Evolutionary conservation across 2,888 invertebrate genomes (phyloP).

Genomic region (Uloborus plumipes): DNA sequence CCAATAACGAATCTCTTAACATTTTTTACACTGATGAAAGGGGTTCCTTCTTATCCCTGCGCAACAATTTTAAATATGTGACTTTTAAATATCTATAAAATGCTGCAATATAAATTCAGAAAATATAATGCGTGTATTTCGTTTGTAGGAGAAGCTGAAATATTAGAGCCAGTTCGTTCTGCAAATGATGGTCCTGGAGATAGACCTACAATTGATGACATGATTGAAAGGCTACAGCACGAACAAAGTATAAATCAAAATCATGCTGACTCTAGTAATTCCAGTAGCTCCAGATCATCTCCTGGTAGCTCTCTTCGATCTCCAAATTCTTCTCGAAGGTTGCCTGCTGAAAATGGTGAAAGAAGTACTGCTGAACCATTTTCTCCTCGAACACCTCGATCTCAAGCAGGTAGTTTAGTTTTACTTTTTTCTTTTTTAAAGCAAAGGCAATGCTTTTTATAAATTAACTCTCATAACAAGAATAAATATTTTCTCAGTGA

Average conservation of each 20-base stretch:
- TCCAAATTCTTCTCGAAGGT: conserved; percentile 4
- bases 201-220: conserved; percentile 78
- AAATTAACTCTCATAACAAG: no score
- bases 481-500: no score
- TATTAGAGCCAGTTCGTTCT: conserved; percentile 68
- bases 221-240: conserved; percentile 80
- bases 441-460: no score
- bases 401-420: conserved; percentile 41
- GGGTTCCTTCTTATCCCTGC: no score
- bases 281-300: conserved; percentile 2
- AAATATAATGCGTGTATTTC: not conserved
- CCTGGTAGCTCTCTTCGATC: conserved; percentile 25
- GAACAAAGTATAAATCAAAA: conserved; percentile 68
- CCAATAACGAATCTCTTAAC: no score
- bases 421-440: no score
- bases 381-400: conserved; percentile 56
- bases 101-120: no score
- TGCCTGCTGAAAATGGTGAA: conserved; percentile 15
- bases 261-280: not conserved
- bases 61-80: no score
- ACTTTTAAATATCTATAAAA: no score
- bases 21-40: no score
- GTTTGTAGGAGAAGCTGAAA: conserved; percentile 54
- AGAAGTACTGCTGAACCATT: conserved; percentile 42
- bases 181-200: conserved; percentile 64